A percentile compares a stretch with the other conserved stretches of the same genome.
Evolutionary conservation across 1,140 invertebrate species (phyloP).

Genomic region (Drosophila miranda): DNA sequence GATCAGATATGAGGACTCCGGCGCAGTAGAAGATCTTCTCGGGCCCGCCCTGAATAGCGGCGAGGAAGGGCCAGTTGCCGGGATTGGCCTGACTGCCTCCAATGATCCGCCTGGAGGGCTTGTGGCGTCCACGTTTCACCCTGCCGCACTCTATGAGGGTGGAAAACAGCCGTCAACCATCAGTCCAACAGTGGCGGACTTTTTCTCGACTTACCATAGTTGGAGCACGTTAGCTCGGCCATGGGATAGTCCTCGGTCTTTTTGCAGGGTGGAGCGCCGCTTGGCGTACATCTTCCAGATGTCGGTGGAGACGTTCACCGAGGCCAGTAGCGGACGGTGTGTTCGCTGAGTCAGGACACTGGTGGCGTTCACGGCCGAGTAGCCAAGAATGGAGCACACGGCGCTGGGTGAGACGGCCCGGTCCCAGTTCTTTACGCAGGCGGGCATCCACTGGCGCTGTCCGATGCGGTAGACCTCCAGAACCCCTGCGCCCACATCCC

Average conservation of each 20-base stretch:
- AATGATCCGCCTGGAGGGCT: slow-evolving; percentile 87
- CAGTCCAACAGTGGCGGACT: no score
- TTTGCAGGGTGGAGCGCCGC: slow-evolving; percentile 85
- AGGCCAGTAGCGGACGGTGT: slow-evolving; percentile 71
- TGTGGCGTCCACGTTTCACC: slow-evolving; percentile 83
- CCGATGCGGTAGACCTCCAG: slow-evolving; percentile 87
- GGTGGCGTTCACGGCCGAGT: slow-evolving; percentile 84
- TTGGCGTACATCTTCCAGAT: slow-evolving; percentile 82
- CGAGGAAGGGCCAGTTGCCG: slow-evolving; percentile 94
- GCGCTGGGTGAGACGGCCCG: slow-evolving; percentile 84
- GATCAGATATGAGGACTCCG: slow-evolving; percentile 92
- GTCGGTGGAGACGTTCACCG: slow-evolving; percentile 77
- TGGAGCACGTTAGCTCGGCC: slow-evolving; percentile 87
- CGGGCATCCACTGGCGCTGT: slow-evolving; percentile 88
- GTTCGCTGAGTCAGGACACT: slow-evolving; percentile 78
- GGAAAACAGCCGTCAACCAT: no score
- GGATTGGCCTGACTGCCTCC: slow-evolving; percentile 90
- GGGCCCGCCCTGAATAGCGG: slow-evolving; percentile 90
- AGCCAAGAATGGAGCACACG: slow-evolving; percentile 90
- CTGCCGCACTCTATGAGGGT: slow-evolving; percentile 87
- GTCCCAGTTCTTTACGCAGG: slow-evolving; percentile 88
- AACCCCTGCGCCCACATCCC: slow-evolving; percentile 88
- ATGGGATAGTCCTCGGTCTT: slow-evolving; percentile 85
- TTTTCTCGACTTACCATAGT: slow-evolving; percentile 85
- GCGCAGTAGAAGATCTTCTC: slow-evolving; percentile 95